phyloP scores from a whole-genome alignment of 2,113 vertebrate genomes.

The Crypturellus undulatus region DNA sequence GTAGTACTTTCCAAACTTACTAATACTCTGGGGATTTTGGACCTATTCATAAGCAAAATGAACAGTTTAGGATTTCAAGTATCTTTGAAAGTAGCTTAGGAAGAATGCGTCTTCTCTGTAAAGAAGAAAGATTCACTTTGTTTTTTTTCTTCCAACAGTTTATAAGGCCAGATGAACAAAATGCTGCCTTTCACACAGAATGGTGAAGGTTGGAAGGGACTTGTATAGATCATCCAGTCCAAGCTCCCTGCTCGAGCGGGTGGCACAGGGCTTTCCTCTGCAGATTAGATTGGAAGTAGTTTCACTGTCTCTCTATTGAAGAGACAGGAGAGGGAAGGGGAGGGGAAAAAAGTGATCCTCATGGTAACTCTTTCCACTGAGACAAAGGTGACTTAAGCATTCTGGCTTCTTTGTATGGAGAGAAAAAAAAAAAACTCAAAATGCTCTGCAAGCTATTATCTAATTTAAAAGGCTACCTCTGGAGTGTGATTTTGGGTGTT shows the following conservation, averaged over 20 bases:
- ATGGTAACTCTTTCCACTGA: not conserved
- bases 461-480: not conserved
- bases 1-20: not conserved
- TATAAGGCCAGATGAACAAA: not conserved
- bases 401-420: not conserved
- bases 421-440: no score
- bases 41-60: not conserved
- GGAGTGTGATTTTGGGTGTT: no score
- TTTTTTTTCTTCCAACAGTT: not conserved
- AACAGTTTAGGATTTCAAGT: not conserved
- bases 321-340: no score
- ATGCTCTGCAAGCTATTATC: constrained; percentile 29
- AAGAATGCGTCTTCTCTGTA: not conserved
- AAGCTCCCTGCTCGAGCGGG: no score
- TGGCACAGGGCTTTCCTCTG: not conserved
- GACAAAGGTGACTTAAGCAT: not conserved
- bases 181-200: not conserved
- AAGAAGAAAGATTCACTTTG: not conserved
- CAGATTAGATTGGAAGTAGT: constrained; percentile 5
- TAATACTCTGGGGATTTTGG: not conserved
- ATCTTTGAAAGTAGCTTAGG: not conserved
- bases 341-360: not conserved
- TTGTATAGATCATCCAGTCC: no score
- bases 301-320: not conserved
- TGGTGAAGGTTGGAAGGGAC: no score